These are phyloP conservation scores for Ceramica pisi DNA, from an alignment of 2,888 invertebrate species.

Conservation along the genomic window DNA sequence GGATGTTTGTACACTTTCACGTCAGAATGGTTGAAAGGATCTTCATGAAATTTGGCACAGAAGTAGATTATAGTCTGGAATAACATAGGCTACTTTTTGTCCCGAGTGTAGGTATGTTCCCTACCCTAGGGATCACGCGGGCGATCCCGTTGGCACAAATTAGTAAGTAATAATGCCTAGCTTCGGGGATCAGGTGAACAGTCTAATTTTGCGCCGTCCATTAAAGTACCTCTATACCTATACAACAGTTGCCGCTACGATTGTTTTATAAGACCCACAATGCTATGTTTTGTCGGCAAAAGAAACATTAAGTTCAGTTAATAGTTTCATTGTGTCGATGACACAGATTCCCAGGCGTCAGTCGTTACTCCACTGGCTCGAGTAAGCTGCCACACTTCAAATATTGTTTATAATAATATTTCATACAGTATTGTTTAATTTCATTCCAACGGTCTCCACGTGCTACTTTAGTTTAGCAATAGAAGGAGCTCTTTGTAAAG, in stretches of 20 bases:
- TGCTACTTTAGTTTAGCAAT: constrained; percentile 34
- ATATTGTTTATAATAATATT: constrained; percentile 46
- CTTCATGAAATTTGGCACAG: no score
- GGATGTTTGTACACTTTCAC: no score
- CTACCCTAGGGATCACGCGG: no score
- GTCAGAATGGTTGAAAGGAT: no score
- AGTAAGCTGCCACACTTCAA: constrained; percentile 32
- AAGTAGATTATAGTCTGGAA: no score
- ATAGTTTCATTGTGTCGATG: constrained; percentile 59
- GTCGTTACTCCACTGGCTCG: constrained; percentile 17
- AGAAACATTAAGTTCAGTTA: constrained; percentile 53
- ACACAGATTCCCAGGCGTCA: constrained; percentile 62
- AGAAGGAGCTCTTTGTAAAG: constrained; percentile 20
- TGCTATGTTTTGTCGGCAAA: constrained; percentile 45
- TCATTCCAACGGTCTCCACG: constrained; percentile 5
- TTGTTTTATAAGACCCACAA: constrained; percentile 37
- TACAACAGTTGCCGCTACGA: constrained; percentile 19
- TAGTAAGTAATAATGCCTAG: no score
- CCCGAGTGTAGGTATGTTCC: no score
- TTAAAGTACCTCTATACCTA: neutral
- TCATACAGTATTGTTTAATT: constrained; percentile 53
- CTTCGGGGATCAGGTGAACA: neutral
- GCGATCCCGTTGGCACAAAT: no score
- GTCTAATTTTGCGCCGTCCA: neutral
- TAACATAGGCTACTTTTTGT: no score